Percentiles rank a stretch among this genome's conserved stretches.
phyloP scores from a whole-genome alignment of 2,113 vertebrate species.

The Panthera tigris region DNA sequence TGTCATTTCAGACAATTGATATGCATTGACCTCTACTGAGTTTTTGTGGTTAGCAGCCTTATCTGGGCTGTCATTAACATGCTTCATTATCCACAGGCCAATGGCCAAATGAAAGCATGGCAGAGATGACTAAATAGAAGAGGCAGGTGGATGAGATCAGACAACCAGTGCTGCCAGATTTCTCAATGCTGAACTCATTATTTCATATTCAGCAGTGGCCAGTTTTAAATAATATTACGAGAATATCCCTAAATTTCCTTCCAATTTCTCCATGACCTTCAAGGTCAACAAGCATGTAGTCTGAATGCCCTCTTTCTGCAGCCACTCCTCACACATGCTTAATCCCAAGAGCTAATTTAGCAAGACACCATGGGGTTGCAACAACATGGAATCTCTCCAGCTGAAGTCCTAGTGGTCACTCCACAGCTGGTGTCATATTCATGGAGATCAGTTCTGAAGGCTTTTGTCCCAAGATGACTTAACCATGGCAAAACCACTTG shows the following conservation, averaged over 20 bases:
- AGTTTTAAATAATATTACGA: neutral
- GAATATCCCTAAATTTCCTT: constrained; percentile 35
- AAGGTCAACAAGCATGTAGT: neutral
- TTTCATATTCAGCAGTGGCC: neutral
- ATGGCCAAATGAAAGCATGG: constrained; percentile 48
- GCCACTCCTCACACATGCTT: neutral
- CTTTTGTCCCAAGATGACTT: neutral
- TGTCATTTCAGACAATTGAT: constrained; percentile 32
- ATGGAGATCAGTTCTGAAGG: neutral
- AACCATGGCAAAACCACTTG: neutral
- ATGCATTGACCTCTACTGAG: neutral
- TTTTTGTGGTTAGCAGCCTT: constrained; percentile 56
- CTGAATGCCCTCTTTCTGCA: neutral
- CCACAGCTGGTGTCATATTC: neutral
- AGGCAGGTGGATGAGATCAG: constrained; percentile 70
- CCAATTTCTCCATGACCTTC: constrained; percentile 1
- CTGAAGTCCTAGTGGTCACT: neutral
- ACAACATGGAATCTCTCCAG: neutral
- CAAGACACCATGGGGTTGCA: neutral
- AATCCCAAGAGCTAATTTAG: neutral
- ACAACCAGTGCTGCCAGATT: constrained; percentile 19
- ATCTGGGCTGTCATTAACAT: constrained; percentile 50
- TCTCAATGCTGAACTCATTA: constrained; percentile 56
- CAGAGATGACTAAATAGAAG: constrained; percentile 51
- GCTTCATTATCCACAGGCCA: neutral